A percentile compares a stretch with the other conserved stretches of the same genome.
Conservation (phyloP, 1,140 invertebrate genomes). For the Cecropterus lyciades region DNA sequence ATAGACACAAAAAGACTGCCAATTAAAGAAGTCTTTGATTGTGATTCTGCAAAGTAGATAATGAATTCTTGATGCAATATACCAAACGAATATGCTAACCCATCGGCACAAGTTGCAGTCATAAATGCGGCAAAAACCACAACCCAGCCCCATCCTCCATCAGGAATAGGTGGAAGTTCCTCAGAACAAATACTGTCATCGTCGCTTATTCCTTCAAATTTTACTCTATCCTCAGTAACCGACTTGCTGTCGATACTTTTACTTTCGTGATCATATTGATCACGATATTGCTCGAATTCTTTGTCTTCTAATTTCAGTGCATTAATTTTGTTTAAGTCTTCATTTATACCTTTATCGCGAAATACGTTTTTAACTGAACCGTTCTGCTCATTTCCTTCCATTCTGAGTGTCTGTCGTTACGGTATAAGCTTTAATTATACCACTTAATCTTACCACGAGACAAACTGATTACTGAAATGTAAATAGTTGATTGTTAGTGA, state of each 20-base stretch:
- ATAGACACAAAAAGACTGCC: slow-evolving; percentile 94
- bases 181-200: slow-evolving; percentile 67
- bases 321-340: slow-evolving; percentile 63
- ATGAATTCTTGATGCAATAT: slow-evolving; percentile 93
- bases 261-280: slow-evolving; percentile 33
- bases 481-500: neutral
- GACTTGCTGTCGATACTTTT: slow-evolving; percentile 25
- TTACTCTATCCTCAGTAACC: slow-evolving; percentile 54
- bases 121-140: slow-evolving; percentile 93
- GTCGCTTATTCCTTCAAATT: slow-evolving; percentile 65
- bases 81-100: slow-evolving; percentile 96
- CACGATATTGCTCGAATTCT: slow-evolving; percentile 32
- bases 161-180: slow-evolving; percentile 67
- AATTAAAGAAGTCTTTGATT: slow-evolving; percentile 93
- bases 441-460: slow-evolving; percentile 19
- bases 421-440: slow-evolving; percentile 3
- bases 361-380: slow-evolving; percentile 1
- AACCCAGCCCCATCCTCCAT: slow-evolving; percentile 90
- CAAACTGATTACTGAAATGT: slow-evolving; percentile 10
- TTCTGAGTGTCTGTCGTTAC: slow-evolving; percentile 27
- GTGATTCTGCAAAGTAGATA: slow-evolving; percentile 90
- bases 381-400: slow-evolving; percentile 50
- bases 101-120: slow-evolving; percentile 95
- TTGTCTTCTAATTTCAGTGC: slow-evolving; percentile 53
- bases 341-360: slow-evolving; percentile 23